phyloP scores from a whole-genome alignment of 2,797 vertebrate genomes.

The Allobates femoralis region DNA sequence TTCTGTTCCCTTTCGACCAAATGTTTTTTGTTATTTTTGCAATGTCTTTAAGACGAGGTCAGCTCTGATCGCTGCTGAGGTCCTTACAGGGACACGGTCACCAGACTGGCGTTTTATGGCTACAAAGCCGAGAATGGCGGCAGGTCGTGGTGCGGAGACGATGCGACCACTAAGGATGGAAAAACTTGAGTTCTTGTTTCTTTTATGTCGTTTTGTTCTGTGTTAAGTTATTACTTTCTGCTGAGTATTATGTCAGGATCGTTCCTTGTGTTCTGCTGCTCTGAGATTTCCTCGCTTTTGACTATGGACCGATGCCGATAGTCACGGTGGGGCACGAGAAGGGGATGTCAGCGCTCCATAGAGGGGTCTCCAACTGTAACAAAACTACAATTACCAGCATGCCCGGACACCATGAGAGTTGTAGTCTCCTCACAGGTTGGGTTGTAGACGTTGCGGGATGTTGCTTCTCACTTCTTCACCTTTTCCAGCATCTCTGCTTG shows the following conservation, averaged over 20 bases:
- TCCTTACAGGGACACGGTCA: background rate
- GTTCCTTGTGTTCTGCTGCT: background rate
- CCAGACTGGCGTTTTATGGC: background rate
- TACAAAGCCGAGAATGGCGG: background rate
- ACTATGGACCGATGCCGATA: background rate
- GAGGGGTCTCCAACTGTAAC: too few species aligned
- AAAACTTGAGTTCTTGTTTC: conserved; percentile 13
- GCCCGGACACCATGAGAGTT: background rate
- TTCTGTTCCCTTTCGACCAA: conserved; percentile 41
- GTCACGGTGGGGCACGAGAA: background rate
- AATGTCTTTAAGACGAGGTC: too few species aligned
- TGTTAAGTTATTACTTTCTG: background rate
- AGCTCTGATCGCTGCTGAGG: background rate
- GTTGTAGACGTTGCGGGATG: too few species aligned
- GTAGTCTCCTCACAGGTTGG: background rate
- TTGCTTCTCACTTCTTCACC: background rate
- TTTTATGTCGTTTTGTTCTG: background rate
- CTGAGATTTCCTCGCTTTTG: background rate
- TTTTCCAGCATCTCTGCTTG: background rate
- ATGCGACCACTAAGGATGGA: background rate
- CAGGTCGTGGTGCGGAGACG: background rate
- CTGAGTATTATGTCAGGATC: too few species aligned
- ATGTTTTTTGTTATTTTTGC: background rate
- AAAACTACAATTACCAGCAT: too few species aligned
- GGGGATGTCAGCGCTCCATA: too few species aligned